These are phyloP conservation scores for Contarinia nasturtii DNA, from an alignment of 1,140 invertebrate species.

Conservation along the genomic window DNA sequence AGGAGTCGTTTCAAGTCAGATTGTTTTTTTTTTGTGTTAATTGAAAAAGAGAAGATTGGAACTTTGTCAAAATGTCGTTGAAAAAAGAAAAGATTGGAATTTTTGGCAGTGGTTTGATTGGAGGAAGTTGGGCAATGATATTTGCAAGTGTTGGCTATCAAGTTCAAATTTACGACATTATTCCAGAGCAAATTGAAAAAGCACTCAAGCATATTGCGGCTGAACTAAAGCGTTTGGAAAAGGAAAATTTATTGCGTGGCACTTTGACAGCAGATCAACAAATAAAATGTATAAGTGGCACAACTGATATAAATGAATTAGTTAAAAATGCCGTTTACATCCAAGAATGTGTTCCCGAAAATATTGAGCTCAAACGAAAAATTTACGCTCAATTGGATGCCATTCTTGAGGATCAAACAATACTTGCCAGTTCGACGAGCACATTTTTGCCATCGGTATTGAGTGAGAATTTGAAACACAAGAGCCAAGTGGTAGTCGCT, in stretches of 20 bases:
- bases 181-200: constrained; percentile 47
- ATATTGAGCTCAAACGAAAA: constrained; percentile 63
- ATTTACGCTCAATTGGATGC: constrained; percentile 61
- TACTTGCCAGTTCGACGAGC: constrained; percentile 80
- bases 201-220: constrained; percentile 53
- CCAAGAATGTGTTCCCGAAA: constrained; percentile 87
- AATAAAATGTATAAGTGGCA: constrained; percentile 52
- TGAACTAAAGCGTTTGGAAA: constrained; percentile 52
- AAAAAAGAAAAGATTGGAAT: neutral
- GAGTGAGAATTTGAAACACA: constrained; percentile 57
- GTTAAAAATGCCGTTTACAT: constrained; percentile 53
- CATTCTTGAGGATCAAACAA: constrained; percentile 46
- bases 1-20: no score
- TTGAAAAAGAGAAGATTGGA: no score
- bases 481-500: constrained; percentile 41
- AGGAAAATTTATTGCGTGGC: constrained; percentile 52
- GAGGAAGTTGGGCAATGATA: constrained; percentile 87
- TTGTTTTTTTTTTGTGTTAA: no score
- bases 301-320: constrained; percentile 38
- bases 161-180: constrained; percentile 68
- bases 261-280: constrained; percentile 52
- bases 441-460: constrained; percentile 76
- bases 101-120: constrained; percentile 67
- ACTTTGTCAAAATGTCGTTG: no score
- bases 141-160: constrained; percentile 83